Conservation (phyloP, 2,113 vertebrate species). For the Telmatochromis brachygnathus region DNA sequence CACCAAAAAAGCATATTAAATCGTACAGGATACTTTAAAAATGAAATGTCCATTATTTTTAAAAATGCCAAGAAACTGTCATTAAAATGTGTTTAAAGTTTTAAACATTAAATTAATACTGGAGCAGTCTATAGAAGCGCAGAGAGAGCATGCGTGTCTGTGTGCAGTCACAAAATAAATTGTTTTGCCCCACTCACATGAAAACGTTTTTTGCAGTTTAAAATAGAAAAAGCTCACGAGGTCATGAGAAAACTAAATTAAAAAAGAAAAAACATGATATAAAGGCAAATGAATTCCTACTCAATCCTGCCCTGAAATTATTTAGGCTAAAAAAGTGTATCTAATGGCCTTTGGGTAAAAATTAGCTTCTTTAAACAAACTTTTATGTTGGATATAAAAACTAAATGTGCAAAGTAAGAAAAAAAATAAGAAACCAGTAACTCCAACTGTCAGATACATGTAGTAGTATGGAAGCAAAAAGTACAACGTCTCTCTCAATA, state of each 20-base stretch:
- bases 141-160: neutral
- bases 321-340: neutral
- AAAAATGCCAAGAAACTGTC: neutral
- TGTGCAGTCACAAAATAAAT: neutral
- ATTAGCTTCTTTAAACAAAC: neutral
- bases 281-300: neutral
- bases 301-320: neutral
- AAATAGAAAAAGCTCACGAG: neutral
- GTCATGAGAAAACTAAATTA: neutral
- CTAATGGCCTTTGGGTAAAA: neutral
- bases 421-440: neutral
- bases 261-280: neutral
- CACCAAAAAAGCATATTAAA: neutral
- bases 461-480: neutral
- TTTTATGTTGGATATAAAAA: neutral
- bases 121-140: neutral
- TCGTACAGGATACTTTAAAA: neutral
- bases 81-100: neutral
- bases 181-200: neutral
- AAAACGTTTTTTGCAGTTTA: neutral
- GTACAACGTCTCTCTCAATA: neutral
- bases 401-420: neutral
- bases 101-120: neutral
- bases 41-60: fast-evolving
- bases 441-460: neutral